Evolutionary conservation across 2,113 vertebrate species (phyloP).

Genomic region (Lophochroa leadbeateri): DNA sequence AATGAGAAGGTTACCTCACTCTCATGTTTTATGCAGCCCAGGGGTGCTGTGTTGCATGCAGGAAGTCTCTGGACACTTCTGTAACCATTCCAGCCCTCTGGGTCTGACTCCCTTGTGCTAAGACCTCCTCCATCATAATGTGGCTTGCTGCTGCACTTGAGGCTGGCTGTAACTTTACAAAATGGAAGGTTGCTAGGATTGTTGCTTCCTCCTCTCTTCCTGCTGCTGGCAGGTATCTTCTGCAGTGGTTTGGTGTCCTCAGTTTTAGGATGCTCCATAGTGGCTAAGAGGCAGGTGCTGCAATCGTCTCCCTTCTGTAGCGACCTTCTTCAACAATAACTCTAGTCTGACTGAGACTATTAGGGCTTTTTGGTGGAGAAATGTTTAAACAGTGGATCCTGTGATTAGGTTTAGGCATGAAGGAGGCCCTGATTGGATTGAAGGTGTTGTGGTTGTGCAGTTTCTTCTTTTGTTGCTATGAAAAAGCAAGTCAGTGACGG

Average conservation of each 20-base stretch:
- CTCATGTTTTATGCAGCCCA: background rate
- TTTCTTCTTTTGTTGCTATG: background rate
- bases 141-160: background rate
- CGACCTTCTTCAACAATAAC: background rate
- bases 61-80: background rate
- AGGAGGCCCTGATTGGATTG: background rate
- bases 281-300: background rate
- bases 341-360: background rate
- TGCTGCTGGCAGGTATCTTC: background rate
- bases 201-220: background rate
- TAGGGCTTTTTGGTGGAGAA: background rate
- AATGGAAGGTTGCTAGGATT: background rate
- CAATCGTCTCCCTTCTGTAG: background rate
- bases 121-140: fast-evolving
- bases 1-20: background rate
- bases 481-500: background rate
- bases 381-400: background rate
- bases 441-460: background rate
- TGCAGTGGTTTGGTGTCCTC: background rate
- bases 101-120: background rate
- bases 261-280: background rate
- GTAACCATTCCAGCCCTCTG: background rate
- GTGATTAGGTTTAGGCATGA: background rate
- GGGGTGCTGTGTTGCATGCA: background rate
- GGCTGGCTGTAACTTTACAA: background rate